Percentiles rank a stretch among this genome's conserved stretches.
Evolutionary conservation across 1,140 invertebrate genomes (phyloP).

Genomic region (Drosophila sechellia): DNA sequence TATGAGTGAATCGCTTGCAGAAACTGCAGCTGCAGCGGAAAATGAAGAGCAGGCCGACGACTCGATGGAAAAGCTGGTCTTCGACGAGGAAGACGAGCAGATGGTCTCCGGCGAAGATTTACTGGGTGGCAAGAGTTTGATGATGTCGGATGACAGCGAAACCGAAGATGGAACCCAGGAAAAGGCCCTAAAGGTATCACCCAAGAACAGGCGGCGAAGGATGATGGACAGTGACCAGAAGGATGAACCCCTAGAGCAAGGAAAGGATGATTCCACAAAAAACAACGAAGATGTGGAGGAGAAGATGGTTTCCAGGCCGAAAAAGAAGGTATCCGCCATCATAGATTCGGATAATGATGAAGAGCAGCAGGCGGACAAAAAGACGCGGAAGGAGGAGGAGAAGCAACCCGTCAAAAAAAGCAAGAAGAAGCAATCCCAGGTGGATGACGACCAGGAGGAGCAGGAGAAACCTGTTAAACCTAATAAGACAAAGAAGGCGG

Average conservation of each 20-base stretch:
- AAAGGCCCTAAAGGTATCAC: constrained; percentile 18
- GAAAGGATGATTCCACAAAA: background rate
- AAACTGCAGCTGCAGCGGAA: constrained; percentile 62
- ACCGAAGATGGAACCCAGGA: constrained; percentile 31
- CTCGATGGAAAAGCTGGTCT: constrained; percentile 66
- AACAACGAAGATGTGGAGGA: constrained; percentile 8
- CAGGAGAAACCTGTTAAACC: background rate
- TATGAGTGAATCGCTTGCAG: constrained; percentile 64
- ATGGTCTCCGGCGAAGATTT: constrained; percentile 71
- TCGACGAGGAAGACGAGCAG: constrained; percentile 73
- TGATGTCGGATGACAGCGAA: constrained; percentile 78
- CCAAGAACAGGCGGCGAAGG: constrained; percentile 14
- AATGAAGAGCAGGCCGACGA: constrained; percentile 54
- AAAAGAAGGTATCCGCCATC: constrained; percentile 45
- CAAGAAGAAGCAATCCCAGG: constrained; percentile 5
- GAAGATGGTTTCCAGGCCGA: constrained; percentile 2
- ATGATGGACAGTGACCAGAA: constrained; percentile 16
- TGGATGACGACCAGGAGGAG: constrained; percentile 14
- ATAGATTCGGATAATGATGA: constrained; percentile 60
- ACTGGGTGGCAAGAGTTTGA: constrained; percentile 66
- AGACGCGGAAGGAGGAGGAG: constrained; percentile 7
- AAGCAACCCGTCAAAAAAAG: constrained; percentile 17
- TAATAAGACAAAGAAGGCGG: background rate
- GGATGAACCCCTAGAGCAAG: constrained; percentile 1
- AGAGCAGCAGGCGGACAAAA: background rate